Conservation (phyloP, 2,797 vertebrate species). For the Aphelocoma californica region DNA sequence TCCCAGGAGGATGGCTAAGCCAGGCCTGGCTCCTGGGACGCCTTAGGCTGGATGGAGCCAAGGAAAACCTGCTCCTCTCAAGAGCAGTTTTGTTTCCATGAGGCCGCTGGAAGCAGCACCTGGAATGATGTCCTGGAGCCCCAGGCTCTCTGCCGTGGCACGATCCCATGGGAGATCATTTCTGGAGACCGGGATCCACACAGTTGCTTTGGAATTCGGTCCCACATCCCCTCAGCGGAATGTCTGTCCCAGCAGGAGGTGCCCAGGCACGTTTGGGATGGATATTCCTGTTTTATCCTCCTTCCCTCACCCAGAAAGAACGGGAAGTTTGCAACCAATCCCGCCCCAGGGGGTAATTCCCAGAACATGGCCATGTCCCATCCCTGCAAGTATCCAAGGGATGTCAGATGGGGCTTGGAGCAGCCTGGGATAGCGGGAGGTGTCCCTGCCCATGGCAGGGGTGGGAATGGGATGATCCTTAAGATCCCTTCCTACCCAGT, state of each 20-base stretch:
- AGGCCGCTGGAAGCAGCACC: background rate
- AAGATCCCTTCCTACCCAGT: no score
- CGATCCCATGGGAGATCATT: background rate
- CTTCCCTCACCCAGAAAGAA: background rate
- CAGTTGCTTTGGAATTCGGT: accelerated
- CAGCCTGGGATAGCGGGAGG: background rate
- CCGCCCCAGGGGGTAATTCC: background rate
- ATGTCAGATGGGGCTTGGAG: background rate
- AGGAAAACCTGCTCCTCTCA: background rate
- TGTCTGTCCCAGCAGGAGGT: background rate
- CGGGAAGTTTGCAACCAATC: background rate
- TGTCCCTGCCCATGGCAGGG: background rate
- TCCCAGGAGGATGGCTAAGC: background rate
- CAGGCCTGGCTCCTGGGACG: background rate
- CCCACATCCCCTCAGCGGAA: background rate
- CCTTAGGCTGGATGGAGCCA: background rate
- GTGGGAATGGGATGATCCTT: background rate
- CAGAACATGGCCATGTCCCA: background rate
- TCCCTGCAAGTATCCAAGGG: background rate
- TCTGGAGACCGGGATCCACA: background rate
- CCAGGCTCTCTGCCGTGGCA: background rate
- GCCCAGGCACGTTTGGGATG: background rate
- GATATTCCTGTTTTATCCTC: background rate
- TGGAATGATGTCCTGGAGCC: background rate
- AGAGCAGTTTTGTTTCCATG: background rate